These are phyloP conservation scores for Umimayanthus chanpuru DNA, from an alignment of 92 coral and sea anemone genomes.

Conservation along the genomic window DNA sequence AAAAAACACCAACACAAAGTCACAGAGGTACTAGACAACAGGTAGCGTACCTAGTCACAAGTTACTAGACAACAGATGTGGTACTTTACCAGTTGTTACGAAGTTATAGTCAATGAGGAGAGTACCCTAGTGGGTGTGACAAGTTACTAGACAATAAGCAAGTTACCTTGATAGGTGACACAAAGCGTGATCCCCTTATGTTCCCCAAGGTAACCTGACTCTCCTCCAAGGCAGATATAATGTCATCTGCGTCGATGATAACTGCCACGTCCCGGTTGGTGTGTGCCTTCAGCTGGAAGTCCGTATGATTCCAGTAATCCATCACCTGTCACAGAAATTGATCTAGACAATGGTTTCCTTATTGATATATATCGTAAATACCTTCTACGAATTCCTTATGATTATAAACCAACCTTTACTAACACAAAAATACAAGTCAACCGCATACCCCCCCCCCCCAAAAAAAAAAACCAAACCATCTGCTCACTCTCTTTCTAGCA, in stretches of 20 bases:
- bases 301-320: conserved; percentile 97
- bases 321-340: conserved; percentile 64
- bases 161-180: conserved; percentile 89
- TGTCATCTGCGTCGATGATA: conserved; percentile 92
- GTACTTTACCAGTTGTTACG: conserved; percentile 79
- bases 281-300: conserved; percentile 87
- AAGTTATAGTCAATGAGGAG: background rate
- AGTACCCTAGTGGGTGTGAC: conserved; percentile 71
- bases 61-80: background rate
- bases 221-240: conserved; percentile 88
- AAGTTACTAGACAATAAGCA: background rate
- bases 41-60: background rate
- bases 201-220: conserved; percentile 92
- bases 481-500: no score
- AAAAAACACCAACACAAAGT: background rate
- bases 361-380: background rate
- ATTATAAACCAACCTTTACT: background rate
- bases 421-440: no score
- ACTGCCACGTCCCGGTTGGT: conserved; percentile 90
- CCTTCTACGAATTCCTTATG: background rate
- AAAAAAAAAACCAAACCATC: no score
- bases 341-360: background rate
- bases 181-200: conserved; percentile 91
- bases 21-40: background rate
- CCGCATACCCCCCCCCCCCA: no score